A percentile compares a stretch with the other conserved stretches of the same genome.
These are phyloP conservation scores for Macropis europaea DNA, from an alignment of 2,888 invertebrate genomes.

Conservation along the genomic window DNA sequence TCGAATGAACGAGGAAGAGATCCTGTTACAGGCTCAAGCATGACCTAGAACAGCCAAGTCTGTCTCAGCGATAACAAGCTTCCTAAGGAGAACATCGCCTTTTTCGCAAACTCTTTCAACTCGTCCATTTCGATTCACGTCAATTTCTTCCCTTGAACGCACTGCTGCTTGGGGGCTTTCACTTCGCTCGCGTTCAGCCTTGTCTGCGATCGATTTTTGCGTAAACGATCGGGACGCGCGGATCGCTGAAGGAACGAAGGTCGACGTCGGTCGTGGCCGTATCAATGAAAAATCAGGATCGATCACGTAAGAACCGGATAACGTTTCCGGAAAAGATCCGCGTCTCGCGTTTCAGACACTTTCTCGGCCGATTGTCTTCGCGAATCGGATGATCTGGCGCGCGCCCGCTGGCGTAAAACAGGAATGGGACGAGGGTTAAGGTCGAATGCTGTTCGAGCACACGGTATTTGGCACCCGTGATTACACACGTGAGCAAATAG, in stretches of 20 bases:
- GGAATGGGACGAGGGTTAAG: not conserved
- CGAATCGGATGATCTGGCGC: not conserved
- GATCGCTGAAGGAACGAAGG: conserved; percentile 14
- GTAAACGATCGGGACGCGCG: not conserved
- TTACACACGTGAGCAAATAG: conserved; percentile 1
- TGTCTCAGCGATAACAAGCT: too few species aligned
- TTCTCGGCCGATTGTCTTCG: not conserved
- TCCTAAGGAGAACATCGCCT: too few species aligned
- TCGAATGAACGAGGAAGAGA: too few species aligned
- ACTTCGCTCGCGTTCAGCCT: not conserved
- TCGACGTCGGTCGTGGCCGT: not conserved
- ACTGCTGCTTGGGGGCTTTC: not conserved
- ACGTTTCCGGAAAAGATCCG: not conserved
- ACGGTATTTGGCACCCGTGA: conserved; percentile 8
- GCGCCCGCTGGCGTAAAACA: not conserved
- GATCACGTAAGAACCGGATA: conserved; percentile 3
- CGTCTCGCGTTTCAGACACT: not conserved
- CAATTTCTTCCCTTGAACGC: not conserved
- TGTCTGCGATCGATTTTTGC: not conserved
- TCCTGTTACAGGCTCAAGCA: too few species aligned
- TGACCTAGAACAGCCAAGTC: too few species aligned
- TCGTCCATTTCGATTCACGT: too few species aligned
- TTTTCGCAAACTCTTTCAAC: too few species aligned
- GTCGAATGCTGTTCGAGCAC: not conserved
- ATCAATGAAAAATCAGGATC: conserved; percentile 21